phyloP scores from a whole-genome alignment of 2,113 vertebrate species.

The Ascaphus truei region DNA sequence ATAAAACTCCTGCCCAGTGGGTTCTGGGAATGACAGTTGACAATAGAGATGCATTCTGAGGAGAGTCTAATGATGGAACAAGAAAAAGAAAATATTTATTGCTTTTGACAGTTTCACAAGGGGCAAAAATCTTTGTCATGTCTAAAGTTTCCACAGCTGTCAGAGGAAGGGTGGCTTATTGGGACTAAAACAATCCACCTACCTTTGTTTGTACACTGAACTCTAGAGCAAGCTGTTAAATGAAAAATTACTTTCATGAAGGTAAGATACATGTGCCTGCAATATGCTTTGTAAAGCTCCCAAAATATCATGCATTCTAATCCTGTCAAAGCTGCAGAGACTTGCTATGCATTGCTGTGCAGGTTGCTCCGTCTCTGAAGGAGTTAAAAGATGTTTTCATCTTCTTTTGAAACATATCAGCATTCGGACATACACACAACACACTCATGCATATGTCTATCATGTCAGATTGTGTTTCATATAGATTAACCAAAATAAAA shows the following conservation, averaged over 20 bases:
- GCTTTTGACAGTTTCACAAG: constrained; percentile 85
- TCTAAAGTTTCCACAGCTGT: constrained; percentile 74
- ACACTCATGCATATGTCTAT: constrained; percentile 26
- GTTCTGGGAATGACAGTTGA: constrained; percentile 85
- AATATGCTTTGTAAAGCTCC: constrained; percentile 69
- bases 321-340: constrained; percentile 1
- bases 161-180: constrained; percentile 62
- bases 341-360: background rate
- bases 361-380: background rate
- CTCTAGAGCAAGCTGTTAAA: constrained; percentile 69
- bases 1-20: constrained; percentile 70
- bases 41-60: constrained; percentile 78
- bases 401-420: constrained; percentile 36
- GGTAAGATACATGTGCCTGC: constrained; percentile 66
- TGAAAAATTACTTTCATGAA: constrained; percentile 80
- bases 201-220: constrained; percentile 67
- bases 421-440: constrained; percentile 14
- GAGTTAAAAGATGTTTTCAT: constrained; percentile 39
- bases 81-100: constrained; percentile 88
- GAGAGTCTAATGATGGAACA: constrained; percentile 80
- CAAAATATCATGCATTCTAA: constrained; percentile 7
- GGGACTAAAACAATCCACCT: constrained; percentile 63
- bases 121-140: constrained; percentile 75
- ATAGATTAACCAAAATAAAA: background rate
- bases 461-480: constrained; percentile 35